Base-by-base conservation (phyloP, 2,888 invertebrate species). In the Diploptera punctata region DNA sequence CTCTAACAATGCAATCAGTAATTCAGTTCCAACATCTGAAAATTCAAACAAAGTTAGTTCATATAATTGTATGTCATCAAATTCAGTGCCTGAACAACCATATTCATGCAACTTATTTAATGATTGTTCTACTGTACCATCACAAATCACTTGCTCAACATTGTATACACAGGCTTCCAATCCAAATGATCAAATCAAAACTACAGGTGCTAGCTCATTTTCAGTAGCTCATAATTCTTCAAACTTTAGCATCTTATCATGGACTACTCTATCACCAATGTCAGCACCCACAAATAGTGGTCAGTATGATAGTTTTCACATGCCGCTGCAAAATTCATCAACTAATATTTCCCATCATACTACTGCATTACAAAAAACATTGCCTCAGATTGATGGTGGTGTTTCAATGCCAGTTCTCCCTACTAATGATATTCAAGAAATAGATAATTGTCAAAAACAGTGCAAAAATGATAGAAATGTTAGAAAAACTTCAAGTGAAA, bases 181-280 rank as follows among this genome's bases (percentile, higher is more conserved):
- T 31, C 16, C 26, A 31, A 49, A 9, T 33, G 68, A 52, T 29
- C 54, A 68, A 7, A 52, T n/a, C n/a, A 68, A 67, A 26, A 24
- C 38, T n/a, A 19, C 24, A 10, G 24, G 10, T 18, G 24, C 57
- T 21, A 10, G 43, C 3, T 71, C 71, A 19, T 71, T 71, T 67
- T 67, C 82, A 0, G 80, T 81, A 16, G 82, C 82, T 38, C 81
- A 81, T 38, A 82, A 80, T 75, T 80, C 82, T 1, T 82, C 83
- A 0, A 83, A 81, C 71, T 82, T 82, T 72, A 82, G 82, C 70
- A 82, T 83, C 60, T 75, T 82, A 7, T 83, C 83, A 2, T 83
- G 83, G 83, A 83, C 82, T 0, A 83, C 82, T 0, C 79, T 81
- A 43, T 82, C 82, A 3, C 81, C 82, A 26, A 43, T 57, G 43